Base-by-base conservation (phyloP, 2,113 vertebrate species). In the Eudorcas thomsonii region DNA sequence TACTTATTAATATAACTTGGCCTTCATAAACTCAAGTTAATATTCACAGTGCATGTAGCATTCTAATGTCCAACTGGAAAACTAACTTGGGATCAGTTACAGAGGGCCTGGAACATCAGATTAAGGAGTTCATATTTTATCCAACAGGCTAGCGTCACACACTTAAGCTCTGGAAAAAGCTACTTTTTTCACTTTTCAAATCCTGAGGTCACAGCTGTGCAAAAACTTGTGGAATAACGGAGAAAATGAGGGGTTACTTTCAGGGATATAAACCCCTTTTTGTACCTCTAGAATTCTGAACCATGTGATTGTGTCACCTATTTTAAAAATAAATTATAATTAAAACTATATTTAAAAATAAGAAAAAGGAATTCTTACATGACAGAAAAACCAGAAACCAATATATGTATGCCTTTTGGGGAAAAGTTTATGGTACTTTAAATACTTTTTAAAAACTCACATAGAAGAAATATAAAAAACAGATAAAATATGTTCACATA, bases 121-220 rank as follows among this genome's bases (percentile, higher is more conserved):
- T 81, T 82, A 97, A 93, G 77, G 67, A 84, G 25, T 89, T 95
- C 74, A 91, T 59, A 89, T 97, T 96, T 96, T 88, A 96, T 87
- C 81, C 78, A 74, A 91, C 17, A 96, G 90, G 50, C 21, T 36
- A 91, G 28, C 0, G 15, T 33, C 21, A 89, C 52, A 88, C 93
- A 50, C 16, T 59, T 93, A 91, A 94, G 84, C 33, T 87, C 13
- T 83, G 15, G 14, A 13, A 96, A 95, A 55, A 78, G 50, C 28
- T 90, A 74, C 17, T 39, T 62, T 62, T 86, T 95, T 96, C 43
- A 93, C 30, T 94, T 97, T 97, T 94, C 52, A 94, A 92, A 90
- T 81, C 77, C 77, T 92, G 60, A 54, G 4, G 26, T 87, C 93
- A 88, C 50, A 88, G 25, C 11, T 71, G 59, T 93, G 13, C 84